Percentiles rank a stretch among this genome's conserved stretches.
phyloP scores from a whole-genome alignment of 2,113 vertebrate genomes.

The Ginglymostoma cirratum region DNA sequence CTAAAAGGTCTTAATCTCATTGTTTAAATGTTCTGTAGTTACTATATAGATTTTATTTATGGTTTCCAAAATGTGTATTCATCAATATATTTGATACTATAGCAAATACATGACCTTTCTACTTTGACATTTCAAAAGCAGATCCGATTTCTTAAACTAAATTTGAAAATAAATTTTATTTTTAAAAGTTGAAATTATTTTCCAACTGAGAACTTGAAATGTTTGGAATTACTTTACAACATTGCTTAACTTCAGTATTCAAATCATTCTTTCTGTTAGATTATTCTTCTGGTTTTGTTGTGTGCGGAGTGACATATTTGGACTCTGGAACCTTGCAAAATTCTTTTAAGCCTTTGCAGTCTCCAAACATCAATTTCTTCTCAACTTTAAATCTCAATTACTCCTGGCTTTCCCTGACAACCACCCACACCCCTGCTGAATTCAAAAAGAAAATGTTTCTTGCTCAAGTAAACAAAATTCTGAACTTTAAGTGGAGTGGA shows the following conservation, averaged over 20 bases:
- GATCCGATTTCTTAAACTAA: not conserved
- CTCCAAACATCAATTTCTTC: not conserved
- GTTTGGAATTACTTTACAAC: not conserved
- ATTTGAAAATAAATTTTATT: not conserved
- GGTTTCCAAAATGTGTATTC: not conserved
- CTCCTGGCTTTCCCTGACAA: not conserved
- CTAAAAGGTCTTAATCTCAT: not conserved
- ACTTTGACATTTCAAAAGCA: not conserved
- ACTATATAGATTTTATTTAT: not conserved
- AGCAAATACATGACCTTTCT: not conserved
- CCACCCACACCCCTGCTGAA: not conserved
- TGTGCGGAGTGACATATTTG: not conserved
- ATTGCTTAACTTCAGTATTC: not conserved
- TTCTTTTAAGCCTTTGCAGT: not conserved
- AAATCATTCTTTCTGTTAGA: not conserved
- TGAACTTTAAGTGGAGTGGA: not conserved
- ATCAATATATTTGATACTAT: not conserved
- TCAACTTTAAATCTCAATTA: not conserved
- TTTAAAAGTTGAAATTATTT: not conserved
- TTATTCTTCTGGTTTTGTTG: not conserved
- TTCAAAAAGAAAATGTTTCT: not conserved
- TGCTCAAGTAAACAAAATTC: not conserved
- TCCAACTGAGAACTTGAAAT: not conserved
- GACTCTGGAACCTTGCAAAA: not conserved
- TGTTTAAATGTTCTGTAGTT: not conserved